Conservation (phyloP, 1,140 invertebrate species). For the Lepidurus apus region DNA sequence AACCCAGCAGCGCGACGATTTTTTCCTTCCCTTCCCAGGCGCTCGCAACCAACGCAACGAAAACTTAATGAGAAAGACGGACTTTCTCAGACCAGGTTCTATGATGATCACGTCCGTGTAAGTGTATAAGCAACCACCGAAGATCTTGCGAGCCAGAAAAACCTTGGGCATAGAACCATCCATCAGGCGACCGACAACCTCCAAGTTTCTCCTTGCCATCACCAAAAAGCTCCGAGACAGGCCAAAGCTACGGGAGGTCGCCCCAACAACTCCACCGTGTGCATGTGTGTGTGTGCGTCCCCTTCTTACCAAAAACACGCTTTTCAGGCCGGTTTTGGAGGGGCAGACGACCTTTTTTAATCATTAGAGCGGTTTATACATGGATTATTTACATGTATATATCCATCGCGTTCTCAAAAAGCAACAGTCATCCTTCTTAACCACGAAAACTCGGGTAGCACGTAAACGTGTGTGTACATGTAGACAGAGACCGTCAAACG, state of each 20-base stretch:
- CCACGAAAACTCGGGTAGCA: too few species aligned
- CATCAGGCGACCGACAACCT: constrained; percentile 5
- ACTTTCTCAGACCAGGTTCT: background rate
- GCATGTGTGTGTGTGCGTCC: background rate
- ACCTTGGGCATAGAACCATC: constrained; percentile 18
- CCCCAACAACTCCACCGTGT: background rate
- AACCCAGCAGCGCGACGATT: too few species aligned
- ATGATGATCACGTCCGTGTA: background rate
- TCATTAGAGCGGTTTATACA: too few species aligned
- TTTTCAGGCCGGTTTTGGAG: too few species aligned
- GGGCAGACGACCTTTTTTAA: too few species aligned
- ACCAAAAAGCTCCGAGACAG: background rate
- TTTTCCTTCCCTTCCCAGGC: too few species aligned
- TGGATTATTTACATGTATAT: too few species aligned
- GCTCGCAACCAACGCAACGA: background rate
- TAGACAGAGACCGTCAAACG: too few species aligned
- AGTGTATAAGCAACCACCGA: background rate
- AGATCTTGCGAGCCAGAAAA: background rate
- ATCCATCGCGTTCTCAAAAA: too few species aligned
- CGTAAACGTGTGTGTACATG: too few species aligned
- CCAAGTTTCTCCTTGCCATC: background rate
- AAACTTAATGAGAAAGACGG: background rate
- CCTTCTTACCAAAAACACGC: too few species aligned
- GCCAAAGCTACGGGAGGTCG: background rate
- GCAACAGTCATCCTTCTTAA: too few species aligned